These are phyloP conservation scores for Clupea harengus DNA, from an alignment of 2,113 vertebrate genomes.

Conservation along the genomic window DNA sequence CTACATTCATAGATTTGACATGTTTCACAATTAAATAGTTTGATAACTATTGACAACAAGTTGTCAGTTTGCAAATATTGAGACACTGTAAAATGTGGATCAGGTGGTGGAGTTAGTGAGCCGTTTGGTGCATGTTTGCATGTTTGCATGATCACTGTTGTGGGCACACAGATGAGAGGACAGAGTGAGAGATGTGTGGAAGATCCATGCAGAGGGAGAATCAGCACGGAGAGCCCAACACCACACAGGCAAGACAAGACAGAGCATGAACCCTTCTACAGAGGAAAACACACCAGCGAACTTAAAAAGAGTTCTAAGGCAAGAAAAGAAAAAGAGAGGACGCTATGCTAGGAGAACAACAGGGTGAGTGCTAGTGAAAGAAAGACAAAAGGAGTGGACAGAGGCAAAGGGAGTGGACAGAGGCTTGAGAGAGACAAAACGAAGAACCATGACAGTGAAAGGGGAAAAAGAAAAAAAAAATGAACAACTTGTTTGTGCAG, in stretches of 20 bases:
- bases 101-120: background rate
- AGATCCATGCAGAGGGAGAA: background rate
- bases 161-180: too few species aligned
- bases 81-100: background rate
- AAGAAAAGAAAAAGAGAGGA: background rate
- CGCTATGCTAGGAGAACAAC: background rate
- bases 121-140: background rate
- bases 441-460: constrained; percentile 31
- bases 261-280: background rate
- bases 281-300: background rate
- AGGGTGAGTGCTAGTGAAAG: background rate
- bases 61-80: background rate
- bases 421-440: constrained; percentile 1
- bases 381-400: background rate
- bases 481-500: constrained; percentile 8
- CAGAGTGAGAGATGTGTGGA: background rate
- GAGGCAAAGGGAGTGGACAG: background rate
- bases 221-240: background rate
- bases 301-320: background rate
- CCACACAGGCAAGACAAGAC: background rate
- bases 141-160: constrained; percentile 8
- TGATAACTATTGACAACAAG: background rate
- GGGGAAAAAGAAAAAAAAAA: constrained; percentile 43
- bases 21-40: background rate
- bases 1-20: background rate